Base-by-base conservation (phyloP, 2,113 vertebrate genomes). In the Bagarius yarrelli region DNA sequence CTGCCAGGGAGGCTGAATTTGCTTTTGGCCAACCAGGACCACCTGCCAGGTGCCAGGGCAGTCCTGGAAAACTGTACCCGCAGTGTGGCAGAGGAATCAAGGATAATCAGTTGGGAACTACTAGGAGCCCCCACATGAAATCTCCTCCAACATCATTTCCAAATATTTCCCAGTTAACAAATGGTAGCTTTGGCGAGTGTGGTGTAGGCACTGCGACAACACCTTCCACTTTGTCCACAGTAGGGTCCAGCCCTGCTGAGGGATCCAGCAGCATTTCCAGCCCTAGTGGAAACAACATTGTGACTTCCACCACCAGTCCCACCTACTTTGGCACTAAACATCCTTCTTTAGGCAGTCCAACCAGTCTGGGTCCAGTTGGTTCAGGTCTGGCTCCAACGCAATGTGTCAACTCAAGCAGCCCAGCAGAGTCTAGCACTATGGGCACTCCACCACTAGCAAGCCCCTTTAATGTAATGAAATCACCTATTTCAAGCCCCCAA, bases 401-500 rank as follows among this genome's bases (percentile, higher is more conserved):
- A 55, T 94, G 81, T 81, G 91, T 94, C 84, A 93, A 94, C 83
- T 95, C 96, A 79, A 90, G 93, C 90, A 99, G 97, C 90, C 97
- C 97, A 0, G 92, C 94, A 0, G 95, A 96, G 0, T 90, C 95
- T 36, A 96, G 94, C 91, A 96, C 92, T 0, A 93, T 97, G 18
- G 96, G 94, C 25, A 97, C 98, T 53, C 97, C 97, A 27, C 96
- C 97, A 0, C 94, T 97, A 73, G 94, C 95, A 72, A 98, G 96
- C 86, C 96, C 96, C 0, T 90, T 96, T 82, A 96, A 96, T 90
- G 93, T 96, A 88, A 96, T 98, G 95, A 96, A 96, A 85, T 98
- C 97, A 0, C 96, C 97, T 0, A 95, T 99, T 88, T 99, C 97
- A 87, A 99, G 97, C 78, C 96, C 97, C 52, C 96, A 95, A 50